Evolutionary conservation across 2,797 vertebrate genomes (phyloP).

Genomic region (Dendrocincla fuliginosa): DNA sequence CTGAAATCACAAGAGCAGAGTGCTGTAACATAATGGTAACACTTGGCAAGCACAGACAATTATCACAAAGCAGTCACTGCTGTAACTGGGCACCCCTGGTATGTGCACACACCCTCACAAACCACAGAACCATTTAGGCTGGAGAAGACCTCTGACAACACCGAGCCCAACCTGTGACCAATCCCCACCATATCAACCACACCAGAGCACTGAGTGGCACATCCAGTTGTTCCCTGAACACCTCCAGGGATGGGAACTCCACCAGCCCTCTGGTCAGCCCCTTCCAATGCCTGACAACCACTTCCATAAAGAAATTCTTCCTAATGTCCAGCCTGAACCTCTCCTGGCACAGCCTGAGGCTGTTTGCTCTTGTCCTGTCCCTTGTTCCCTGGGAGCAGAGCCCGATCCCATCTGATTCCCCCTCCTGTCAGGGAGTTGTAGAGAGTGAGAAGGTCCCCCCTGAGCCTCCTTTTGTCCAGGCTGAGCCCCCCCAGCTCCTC

Average conservation of each 20-base stretch:
- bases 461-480: background rate
- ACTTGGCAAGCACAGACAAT: background rate
- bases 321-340: background rate
- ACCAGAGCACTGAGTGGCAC: rapidly evolving
- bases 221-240: background rate
- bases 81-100: background rate
- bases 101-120: rapidly evolving
- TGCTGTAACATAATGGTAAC: background rate
- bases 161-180: rapidly evolving
- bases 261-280: background rate
- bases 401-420: background rate
- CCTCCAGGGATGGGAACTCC: background rate
- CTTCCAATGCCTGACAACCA: rapidly evolving
- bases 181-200: background rate
- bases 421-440: background rate
- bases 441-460: background rate
- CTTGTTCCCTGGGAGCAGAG: background rate
- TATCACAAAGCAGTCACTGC: background rate
- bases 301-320: background rate
- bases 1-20: conserved; percentile 75
- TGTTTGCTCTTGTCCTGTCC: background rate
- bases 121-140: background rate
- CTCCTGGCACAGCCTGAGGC: background rate
- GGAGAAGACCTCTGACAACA: background rate
- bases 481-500: background rate